phyloP scores from a whole-genome alignment of 2,113 vertebrate species.

The Cavia aperea region DNA sequence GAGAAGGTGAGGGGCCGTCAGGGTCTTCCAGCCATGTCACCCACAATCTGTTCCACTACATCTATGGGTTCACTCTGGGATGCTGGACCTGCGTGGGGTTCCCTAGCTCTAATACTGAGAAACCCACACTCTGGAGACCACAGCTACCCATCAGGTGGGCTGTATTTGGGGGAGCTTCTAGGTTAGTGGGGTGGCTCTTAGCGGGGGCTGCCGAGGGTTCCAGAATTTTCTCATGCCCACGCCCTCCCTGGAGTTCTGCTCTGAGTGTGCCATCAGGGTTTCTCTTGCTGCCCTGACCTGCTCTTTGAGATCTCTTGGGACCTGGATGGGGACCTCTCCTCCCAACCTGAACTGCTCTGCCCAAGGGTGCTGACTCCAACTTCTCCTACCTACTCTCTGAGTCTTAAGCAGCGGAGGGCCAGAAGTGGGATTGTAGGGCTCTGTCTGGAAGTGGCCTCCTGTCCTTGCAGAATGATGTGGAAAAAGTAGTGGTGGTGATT shows the following conservation, averaged over 20 bases:
- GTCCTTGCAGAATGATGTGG: slow-evolving; percentile 90
- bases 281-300: not conserved
- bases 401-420: not conserved
- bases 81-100: not conserved
- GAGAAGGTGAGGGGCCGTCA: slow-evolving; percentile 84
- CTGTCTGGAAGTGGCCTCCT: not conserved
- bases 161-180: not conserved
- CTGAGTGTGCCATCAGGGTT: not conserved
- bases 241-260: not conserved
- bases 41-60: not conserved
- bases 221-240: not conserved
- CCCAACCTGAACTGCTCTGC: not conserved
- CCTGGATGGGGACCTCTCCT: not conserved
- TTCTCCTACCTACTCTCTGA: not conserved
- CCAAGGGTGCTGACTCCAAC: not conserved
- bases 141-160: not conserved
- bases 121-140: not conserved
- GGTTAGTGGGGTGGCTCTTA: not conserved
- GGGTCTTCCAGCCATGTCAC: not conserved
- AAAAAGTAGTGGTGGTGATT: slow-evolving; percentile 97
- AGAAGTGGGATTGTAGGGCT: not conserved
- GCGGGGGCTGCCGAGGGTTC: not conserved
- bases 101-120: not conserved
- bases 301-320: not conserved
- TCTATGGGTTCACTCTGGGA: not conserved